Conservation (phyloP, 2,888 invertebrate species). For the Adela reaumurella region DNA sequence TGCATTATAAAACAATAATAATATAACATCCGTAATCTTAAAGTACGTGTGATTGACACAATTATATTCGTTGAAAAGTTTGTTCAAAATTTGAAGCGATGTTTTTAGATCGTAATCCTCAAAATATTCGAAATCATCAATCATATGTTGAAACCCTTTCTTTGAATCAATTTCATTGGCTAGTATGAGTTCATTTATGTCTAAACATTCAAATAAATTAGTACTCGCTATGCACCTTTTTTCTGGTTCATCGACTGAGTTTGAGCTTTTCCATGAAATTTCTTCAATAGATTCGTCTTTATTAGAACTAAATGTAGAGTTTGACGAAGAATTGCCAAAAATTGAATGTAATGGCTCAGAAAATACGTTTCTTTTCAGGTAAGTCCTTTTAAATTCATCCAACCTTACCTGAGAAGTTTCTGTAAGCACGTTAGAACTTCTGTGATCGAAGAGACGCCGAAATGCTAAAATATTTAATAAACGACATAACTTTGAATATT, state of each 20-base stretch:
- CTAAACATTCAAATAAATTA: conserved; percentile 38
- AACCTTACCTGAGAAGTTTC: conserved; percentile 24
- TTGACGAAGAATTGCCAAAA: no score
- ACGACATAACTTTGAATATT: conserved; percentile 33
- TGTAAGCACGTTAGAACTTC: conserved; percentile 32
- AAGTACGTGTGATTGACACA: conserved; percentile 47
- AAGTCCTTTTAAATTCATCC: conserved; percentile 34
- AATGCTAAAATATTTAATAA: conserved; percentile 36
- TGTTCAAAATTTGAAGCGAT: conserved; percentile 31
- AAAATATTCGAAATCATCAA: conserved; percentile 40
- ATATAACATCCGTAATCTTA: conserved; percentile 36
- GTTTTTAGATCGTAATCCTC: conserved; percentile 32
- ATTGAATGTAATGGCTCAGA: conserved; percentile 34
- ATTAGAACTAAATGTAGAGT: no score
- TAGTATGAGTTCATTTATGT: conserved; percentile 40
- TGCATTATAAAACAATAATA: conserved; percentile 43
- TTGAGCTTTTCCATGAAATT: no score
- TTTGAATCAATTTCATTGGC: conserved; percentile 35
- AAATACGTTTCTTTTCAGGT: conserved; percentile 35
- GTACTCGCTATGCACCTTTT: conserved; percentile 15
- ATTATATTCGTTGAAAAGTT: conserved; percentile 36
- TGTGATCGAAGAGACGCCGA: conserved; percentile 37
- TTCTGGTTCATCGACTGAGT: conserved; percentile 14
- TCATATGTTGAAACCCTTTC: conserved; percentile 27
- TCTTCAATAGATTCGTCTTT: no score